Conservation (phyloP, 2,888 invertebrate species). For the Acanthopleura granulata region DNA sequence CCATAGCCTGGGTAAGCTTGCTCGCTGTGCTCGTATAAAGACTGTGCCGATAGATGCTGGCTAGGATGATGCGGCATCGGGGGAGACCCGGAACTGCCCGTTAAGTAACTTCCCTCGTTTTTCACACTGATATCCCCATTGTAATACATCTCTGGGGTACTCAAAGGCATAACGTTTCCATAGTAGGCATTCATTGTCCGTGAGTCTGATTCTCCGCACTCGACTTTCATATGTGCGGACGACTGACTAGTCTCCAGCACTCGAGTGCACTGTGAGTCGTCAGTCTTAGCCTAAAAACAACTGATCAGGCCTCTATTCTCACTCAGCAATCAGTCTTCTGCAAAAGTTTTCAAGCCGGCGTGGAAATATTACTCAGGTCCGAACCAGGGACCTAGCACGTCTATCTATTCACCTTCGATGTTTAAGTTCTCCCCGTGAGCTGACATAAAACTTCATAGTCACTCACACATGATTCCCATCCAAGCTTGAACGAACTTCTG, state of each 20-base stretch:
- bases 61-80: conserved; percentile 2
- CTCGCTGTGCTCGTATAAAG: conserved; percentile 3
- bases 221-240: conserved; percentile 16
- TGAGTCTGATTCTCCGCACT: background rate
- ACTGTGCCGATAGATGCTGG: background rate
- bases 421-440: background rate
- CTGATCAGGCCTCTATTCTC: too few species aligned
- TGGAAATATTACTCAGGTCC: too few species aligned
- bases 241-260: too few species aligned
- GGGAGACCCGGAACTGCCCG: background rate
- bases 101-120: conserved; percentile 7
- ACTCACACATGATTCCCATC: conserved; percentile 5
- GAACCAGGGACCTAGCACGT: too few species aligned
- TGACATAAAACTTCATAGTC: conserved; percentile 13
- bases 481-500: conserved; percentile 15
- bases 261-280: too few species aligned
- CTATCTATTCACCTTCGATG: background rate
- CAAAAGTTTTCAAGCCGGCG: too few species aligned
- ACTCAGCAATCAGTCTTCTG: too few species aligned
- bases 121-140: conserved; percentile 12
- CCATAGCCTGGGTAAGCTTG: background rate
- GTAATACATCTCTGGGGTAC: background rate
- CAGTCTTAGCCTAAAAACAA: too few species aligned
- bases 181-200: conserved; percentile 16
- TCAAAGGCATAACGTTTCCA: background rate